Conservation (phyloP, 2,888 invertebrate species). For the Cremastinae sp. region DNA sequence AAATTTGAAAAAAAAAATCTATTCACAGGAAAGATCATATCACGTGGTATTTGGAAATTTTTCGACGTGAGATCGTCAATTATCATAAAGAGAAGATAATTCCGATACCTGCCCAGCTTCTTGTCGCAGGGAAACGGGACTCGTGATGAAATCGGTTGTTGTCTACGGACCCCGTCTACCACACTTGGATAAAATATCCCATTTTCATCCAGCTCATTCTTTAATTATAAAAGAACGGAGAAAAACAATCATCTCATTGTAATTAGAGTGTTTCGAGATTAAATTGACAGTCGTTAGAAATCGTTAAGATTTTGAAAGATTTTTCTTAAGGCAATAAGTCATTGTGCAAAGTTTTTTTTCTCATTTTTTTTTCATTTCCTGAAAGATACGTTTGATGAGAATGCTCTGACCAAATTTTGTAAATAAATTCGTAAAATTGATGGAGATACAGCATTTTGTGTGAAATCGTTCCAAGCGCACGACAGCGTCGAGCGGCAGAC, state of each 20-base stretch:
- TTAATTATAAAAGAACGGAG: slow-evolving; percentile 31
- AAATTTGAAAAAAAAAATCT: not conserved
- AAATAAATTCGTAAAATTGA: no score
- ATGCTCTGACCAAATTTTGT: no score
- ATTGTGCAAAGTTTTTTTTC: no score
- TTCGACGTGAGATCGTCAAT: slow-evolving; percentile 18
- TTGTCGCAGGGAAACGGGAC: slow-evolving; percentile 78
- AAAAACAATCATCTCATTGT: not conserved
- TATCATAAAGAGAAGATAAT: not conserved
- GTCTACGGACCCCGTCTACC: slow-evolving; percentile 70
- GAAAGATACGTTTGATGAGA: no score
- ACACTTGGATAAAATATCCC: slow-evolving; percentile 71
- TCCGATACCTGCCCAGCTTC: slow-evolving; percentile 72
- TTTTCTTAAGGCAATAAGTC: no score
- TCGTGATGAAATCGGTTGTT: slow-evolving; percentile 70
- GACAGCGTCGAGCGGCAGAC: no score
- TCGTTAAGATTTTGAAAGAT: no score
- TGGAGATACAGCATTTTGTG: no score
- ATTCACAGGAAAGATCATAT: not conserved
- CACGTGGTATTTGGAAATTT: slow-evolving; percentile 16
- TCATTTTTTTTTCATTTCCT: no score
- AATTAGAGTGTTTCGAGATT: no score
- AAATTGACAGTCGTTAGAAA: no score
- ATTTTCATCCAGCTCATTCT: slow-evolving; percentile 68
- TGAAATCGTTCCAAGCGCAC: no score